Conservation (phyloP, 64 coral and sea anemone genomes). For the Actinia equina region DNA sequence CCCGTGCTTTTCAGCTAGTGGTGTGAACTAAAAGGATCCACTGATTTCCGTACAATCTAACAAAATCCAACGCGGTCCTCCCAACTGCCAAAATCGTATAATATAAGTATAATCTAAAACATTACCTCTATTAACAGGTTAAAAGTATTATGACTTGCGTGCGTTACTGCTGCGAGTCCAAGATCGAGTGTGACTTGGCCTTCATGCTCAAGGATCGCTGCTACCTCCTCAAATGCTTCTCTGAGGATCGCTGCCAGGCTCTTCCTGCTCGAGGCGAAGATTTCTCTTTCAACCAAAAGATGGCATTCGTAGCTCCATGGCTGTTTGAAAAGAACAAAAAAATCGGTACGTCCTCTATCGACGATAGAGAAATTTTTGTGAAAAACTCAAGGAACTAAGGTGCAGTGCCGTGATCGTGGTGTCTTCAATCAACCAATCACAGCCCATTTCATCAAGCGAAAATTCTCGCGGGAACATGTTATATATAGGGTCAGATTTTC, state of each 20-base stretch:
- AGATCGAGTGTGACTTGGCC: constrained; percentile 86
- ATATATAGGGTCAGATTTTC: too few relatives aligned
- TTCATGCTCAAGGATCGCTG: constrained; percentile 90
- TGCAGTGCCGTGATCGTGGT: too few relatives aligned
- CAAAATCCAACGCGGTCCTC: too few relatives aligned
- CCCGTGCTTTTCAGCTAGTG: too few relatives aligned
- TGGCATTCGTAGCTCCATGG: constrained; percentile 98
- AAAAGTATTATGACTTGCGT: constrained; percentile 72
- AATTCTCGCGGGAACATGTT: too few relatives aligned
- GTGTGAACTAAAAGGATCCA: too few relatives aligned
- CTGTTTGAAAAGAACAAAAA: constrained; percentile 92
- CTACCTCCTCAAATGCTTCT: constrained; percentile 94
- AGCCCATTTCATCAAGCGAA: too few relatives aligned
- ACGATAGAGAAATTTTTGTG: neutral
- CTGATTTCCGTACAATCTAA: too few relatives aligned
- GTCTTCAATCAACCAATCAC: too few relatives aligned
- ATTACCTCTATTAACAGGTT: neutral
- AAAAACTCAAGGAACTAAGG: too few relatives aligned
- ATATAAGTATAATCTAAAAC: too few relatives aligned
- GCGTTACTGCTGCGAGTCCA: constrained; percentile 87
- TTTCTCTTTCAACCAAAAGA: constrained; percentile 94
- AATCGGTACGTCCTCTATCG: constrained; percentile 46
- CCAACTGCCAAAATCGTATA: too few relatives aligned
- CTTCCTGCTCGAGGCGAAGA: constrained; percentile 69
- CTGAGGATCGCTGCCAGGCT: constrained; percentile 92